These are phyloP conservation scores for Ceuthmochares aereus DNA, from an alignment of 2,113 vertebrate genomes.

Conservation along the genomic window DNA sequence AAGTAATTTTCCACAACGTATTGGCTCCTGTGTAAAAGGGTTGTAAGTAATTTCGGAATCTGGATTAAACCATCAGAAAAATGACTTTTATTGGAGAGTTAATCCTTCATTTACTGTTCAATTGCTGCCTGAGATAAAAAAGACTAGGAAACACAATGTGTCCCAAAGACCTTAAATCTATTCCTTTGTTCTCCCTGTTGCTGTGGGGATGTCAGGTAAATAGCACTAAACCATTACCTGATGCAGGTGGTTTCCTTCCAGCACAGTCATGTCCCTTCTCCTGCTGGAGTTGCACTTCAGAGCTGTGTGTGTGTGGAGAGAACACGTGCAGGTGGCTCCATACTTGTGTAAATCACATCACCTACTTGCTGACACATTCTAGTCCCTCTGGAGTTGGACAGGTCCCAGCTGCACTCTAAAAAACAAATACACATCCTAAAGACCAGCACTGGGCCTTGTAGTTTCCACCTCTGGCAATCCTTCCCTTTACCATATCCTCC, in stretches of 20 bases:
- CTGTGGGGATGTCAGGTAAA: not conserved
- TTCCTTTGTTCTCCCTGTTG: not conserved
- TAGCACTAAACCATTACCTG: not conserved
- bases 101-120: not conserved
- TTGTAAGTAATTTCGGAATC: not conserved
- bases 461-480: not conserved
- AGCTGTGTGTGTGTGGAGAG: not conserved
- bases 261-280: not conserved
- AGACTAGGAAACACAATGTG: not conserved
- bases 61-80: not conserved
- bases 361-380: fast-evolving
- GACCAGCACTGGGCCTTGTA: not conserved
- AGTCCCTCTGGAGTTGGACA: not conserved
- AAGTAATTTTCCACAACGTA: not conserved
- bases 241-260: not conserved
- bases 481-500: not conserved
- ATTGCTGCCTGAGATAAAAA: not conserved
- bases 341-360: not conserved
- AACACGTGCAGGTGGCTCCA: not conserved
- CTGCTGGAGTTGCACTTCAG: not conserved
- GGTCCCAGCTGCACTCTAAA: not conserved
- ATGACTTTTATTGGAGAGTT: not conserved
- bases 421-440: not conserved
- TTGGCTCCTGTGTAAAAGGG: not conserved
- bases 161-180: not conserved